phyloP scores from a whole-genome alignment of 2,888 invertebrate species.

The Flabesymbios commensalis region DNA sequence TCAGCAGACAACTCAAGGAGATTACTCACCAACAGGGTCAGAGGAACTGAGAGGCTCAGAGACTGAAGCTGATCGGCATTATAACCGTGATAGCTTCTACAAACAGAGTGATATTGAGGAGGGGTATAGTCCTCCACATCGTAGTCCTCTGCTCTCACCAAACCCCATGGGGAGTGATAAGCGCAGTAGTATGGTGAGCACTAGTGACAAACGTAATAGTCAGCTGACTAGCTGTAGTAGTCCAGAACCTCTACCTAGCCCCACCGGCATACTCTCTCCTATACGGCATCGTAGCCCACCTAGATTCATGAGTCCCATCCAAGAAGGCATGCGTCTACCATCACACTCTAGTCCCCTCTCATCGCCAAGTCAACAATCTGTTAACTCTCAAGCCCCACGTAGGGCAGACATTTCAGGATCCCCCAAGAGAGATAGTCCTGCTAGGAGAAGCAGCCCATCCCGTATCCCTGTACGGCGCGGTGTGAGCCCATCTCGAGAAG shows the following conservation, averaged over 20 bases:
- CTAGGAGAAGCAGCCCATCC: too few relatives aligned
- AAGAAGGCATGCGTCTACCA: too few relatives aligned
- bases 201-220: too few relatives aligned
- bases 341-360: too few relatives aligned
- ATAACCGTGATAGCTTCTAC: conserved; percentile 7
- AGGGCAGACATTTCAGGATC: too few relatives aligned
- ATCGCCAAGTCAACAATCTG: too few relatives aligned
- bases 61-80: conserved; percentile 18
- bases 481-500: too few relatives aligned
- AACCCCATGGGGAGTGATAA: background rate
- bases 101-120: conserved; percentile 19
- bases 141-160: conserved; percentile 12
- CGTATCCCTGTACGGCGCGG: background rate
- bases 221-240: background rate
- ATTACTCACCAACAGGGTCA: conserved; percentile 2
- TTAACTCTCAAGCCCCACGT: too few relatives aligned
- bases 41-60: conserved; percentile 9
- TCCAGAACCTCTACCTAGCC: conserved; percentile 12
- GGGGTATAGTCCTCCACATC: conserved; percentile 14
- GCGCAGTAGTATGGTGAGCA: background rate
- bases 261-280: conserved; percentile 5
- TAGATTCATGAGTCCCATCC: background rate
- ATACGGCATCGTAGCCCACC: background rate
- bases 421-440: too few relatives aligned
- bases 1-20: conserved; percentile 11